Percentiles rank a stretch among this genome's conserved stretches.
Conservation (phyloP, 2,113 vertebrate species). For the Chamaetylas fuelleborni region DNA sequence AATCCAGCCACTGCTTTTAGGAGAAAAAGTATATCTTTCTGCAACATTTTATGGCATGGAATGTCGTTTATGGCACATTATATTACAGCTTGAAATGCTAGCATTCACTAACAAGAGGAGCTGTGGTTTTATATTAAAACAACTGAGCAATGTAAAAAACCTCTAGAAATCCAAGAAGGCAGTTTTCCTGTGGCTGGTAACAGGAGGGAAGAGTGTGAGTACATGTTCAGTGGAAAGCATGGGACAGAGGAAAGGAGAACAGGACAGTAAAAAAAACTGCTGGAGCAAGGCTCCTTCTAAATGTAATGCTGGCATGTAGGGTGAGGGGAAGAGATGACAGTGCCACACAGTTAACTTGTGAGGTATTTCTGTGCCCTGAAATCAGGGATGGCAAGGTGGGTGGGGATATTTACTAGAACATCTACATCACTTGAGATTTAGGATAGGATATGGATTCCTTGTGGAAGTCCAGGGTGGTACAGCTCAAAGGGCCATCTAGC, state of each 20-base stretch:
- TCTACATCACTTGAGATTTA: neutral
- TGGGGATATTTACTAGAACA: neutral
- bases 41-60: constrained; percentile 72
- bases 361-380: neutral
- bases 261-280: neutral
- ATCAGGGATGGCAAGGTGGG: neutral
- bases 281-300: neutral
- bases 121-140: constrained; percentile 27
- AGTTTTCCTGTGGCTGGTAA: constrained; percentile 7
- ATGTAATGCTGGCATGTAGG: fast-evolving
- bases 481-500: neutral
- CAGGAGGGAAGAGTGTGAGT: neutral
- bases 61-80: constrained; percentile 66
- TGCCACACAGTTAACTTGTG: neutral
- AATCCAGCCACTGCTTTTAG: constrained; percentile 61
- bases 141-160: neutral
- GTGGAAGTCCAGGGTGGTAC: neutral
- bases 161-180: neutral
- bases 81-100: constrained; percentile 55
- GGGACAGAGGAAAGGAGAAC: neutral
- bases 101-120: constrained; percentile 21
- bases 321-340: neutral
- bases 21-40: constrained; percentile 73
- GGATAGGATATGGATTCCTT: neutral
- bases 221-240: neutral